Conservation (phyloP, 2,797 vertebrate genomes). For the Diplodus puntazzo region DNA sequence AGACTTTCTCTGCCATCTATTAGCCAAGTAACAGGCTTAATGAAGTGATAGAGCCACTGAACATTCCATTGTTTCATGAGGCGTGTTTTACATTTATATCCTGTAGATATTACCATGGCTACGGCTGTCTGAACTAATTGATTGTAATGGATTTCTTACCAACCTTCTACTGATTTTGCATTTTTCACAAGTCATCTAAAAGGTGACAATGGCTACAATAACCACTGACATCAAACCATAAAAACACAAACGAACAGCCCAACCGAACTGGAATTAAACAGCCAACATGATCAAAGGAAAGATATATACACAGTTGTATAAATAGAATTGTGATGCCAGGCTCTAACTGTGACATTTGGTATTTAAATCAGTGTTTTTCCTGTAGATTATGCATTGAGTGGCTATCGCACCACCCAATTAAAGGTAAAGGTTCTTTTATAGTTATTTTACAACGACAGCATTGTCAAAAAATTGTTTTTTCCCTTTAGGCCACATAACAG, state of each 20-base stretch:
- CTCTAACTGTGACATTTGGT: neutral
- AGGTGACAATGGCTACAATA: neutral
- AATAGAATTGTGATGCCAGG: neutral
- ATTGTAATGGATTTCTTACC: neutral
- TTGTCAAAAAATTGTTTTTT: too few species aligned
- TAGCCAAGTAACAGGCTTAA: neutral
- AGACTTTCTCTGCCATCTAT: neutral
- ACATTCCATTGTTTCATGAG: neutral
- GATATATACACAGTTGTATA: neutral
- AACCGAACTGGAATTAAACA: neutral
- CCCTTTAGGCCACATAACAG: too few species aligned
- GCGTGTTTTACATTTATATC: neutral
- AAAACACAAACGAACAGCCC: neutral
- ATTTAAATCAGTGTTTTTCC: neutral
- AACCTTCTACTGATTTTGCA: neutral
- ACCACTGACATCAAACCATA: neutral
- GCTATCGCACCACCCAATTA: too few species aligned
- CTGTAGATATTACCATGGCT: neutral
- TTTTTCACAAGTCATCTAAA: neutral
- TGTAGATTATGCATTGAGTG: too few species aligned
- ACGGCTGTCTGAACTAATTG: neutral
- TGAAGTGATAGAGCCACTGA: neutral
- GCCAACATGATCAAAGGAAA: neutral
- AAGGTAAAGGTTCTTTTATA: too few species aligned
- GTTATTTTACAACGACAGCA: too few species aligned